Evolutionary conservation across 2,797 vertebrate species (phyloP).

Genomic region (Sparus aurata): DNA sequence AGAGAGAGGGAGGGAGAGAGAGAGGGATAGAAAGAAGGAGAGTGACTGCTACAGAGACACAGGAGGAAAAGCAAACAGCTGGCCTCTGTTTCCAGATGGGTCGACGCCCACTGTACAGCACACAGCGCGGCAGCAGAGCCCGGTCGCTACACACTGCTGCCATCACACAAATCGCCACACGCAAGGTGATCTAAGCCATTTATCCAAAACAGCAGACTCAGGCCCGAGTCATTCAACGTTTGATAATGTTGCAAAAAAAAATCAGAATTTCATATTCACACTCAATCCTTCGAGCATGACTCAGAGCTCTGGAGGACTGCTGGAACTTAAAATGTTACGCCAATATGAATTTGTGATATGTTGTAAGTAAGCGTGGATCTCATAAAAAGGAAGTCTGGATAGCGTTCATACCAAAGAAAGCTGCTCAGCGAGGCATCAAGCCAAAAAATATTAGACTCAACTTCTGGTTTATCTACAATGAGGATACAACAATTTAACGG

Average conservation of each 20-base stretch:
- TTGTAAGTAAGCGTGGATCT: too few relatives aligned
- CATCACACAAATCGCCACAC: not conserved
- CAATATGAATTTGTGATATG: not conserved
- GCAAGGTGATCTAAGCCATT: not conserved
- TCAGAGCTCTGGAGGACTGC: too few relatives aligned
- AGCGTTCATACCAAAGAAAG: too few relatives aligned
- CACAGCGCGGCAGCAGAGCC: not conserved
- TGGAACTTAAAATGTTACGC: not conserved
- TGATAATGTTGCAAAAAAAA: not conserved
- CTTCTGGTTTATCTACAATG: too few relatives aligned
- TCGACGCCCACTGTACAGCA: constrained; percentile 20
- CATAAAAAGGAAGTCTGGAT: too few relatives aligned
- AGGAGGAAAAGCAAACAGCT: constrained; percentile 35
- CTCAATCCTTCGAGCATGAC: not conserved
- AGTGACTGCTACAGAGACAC: constrained; percentile 13
- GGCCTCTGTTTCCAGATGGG: constrained; percentile 53
- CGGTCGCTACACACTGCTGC: not conserved
- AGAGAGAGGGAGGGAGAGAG: constrained; percentile 20
- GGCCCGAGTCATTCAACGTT: not conserved
- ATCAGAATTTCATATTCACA: not conserved
- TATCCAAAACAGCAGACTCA: not conserved
- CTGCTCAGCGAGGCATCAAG: too few relatives aligned
- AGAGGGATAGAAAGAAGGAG: not conserved
- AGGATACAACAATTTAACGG: too few relatives aligned
- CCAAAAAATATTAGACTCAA: too few relatives aligned